Percentiles rank a stretch among this genome's conserved stretches.
phyloP scores from a whole-genome alignment of 2,888 invertebrate genomes.

The Cordilura impudica region DNA sequence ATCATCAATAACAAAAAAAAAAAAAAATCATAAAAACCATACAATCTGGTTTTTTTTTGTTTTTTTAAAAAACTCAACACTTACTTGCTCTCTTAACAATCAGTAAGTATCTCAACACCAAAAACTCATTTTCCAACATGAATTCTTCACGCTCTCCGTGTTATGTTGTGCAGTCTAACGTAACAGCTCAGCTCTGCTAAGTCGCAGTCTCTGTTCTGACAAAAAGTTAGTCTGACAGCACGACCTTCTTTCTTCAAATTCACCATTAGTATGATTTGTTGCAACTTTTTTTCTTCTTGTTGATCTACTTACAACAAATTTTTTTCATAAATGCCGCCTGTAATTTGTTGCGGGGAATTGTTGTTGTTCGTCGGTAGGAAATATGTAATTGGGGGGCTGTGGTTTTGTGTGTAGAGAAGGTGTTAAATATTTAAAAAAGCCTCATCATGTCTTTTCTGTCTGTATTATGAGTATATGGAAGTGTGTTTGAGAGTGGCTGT shows the following conservation, averaged over 20 bases:
- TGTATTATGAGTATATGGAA: too few species aligned
- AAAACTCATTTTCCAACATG: neutral
- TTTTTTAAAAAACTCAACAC: slow-evolving; percentile 3
- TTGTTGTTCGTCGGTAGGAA: neutral
- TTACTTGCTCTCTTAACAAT: neutral
- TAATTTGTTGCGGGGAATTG: neutral
- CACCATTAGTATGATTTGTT: neutral
- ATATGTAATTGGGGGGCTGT: neutral
- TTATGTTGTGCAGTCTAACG: neutral
- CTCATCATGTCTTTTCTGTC: neutral
- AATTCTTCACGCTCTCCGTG: neutral
- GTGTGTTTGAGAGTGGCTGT: neutral
- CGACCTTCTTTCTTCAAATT: neutral
- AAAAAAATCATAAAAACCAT: slow-evolving; percentile 11
- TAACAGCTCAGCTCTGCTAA: neutral
- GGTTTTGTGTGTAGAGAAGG: too few species aligned
- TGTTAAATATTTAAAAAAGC: neutral
- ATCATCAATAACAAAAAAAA: neutral
- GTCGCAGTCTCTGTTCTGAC: neutral
- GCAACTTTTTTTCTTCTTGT: neutral
- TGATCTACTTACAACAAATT: slow-evolving; percentile 13
- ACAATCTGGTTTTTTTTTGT: slow-evolving; percentile 40
- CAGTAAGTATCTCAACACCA: neutral
- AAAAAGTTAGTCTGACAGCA: neutral
- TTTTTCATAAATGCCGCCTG: neutral